Base-by-base conservation (phyloP, 2,797 vertebrate species). In the Acanthopagrus latus region DNA sequence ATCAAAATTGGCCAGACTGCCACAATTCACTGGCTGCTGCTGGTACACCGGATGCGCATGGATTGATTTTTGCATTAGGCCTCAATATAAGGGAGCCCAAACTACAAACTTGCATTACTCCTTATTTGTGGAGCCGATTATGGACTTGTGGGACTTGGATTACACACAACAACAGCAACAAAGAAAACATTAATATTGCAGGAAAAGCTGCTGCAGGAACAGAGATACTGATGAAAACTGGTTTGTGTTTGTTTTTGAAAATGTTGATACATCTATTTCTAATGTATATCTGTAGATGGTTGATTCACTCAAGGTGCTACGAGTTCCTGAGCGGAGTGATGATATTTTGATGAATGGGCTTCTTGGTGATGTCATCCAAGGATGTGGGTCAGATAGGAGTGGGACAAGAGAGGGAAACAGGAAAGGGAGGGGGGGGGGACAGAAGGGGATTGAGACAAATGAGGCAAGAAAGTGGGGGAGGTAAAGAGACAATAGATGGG, bases 321-420 rank as follows among this genome's bases (percentile, higher is more conserved):
- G 54, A 46, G 48, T 9, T 78, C 62, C 52, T 64, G 51, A 33
- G 68, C 27, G 63, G 51, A 69, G 69, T 21, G 13, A 47, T 23
- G 51, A 66, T 54, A 55, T 64, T 70, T 64, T 75, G 64, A 85
- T 81, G 62, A 85, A 83, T 55, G 78, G 55, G 71, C 27, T 64
- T 60, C 7, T 23, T 11, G 65, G 64, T 85, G 84, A 84, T 68
- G 82, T 84, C 80, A 89, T 70, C 46, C 69, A 59, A 63, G 52
- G 68, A 80, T 77, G 51, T 67, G 76, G 82, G 79, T 74, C 71
- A 75, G 78, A 74, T 4, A 44, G 17, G 38, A 86, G 67, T 7
- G 38, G 57, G 52, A 43, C 33, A 56, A 10, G 10, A 74, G 11
- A 55, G 29, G 41, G n/a, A 65, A 43, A n/a, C 16, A 41, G 52